A percentile compares a stretch with the other conserved stretches of the same genome.
These are phyloP conservation scores for Leistus spinibarbis DNA, from an alignment of 2,888 invertebrate species.

Conservation along the genomic window DNA sequence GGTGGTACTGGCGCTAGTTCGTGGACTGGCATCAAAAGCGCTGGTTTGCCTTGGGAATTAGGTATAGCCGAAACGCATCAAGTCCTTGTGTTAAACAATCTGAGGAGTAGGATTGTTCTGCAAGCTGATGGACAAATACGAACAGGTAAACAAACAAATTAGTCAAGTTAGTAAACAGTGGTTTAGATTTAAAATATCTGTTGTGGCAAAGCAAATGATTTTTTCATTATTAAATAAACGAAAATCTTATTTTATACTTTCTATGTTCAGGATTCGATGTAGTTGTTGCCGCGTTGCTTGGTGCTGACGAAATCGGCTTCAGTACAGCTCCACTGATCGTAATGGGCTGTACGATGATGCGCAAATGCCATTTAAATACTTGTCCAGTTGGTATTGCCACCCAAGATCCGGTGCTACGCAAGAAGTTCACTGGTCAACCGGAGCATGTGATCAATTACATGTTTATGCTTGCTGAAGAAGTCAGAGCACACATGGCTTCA, in stretches of 20 bases:
- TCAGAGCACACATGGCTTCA: slow-evolving; percentile 88
- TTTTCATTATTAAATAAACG: no score
- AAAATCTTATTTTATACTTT: no score
- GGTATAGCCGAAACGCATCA: slow-evolving; percentile 99
- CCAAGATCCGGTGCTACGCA: slow-evolving; percentile 92
- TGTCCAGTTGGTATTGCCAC: slow-evolving; percentile 99
- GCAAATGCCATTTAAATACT: slow-evolving; percentile 98
- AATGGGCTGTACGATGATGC: slow-evolving; percentile 99
- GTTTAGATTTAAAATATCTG: no score
- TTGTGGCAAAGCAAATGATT: no score
- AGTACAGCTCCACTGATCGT: slow-evolving; percentile 98
- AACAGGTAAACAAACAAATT: slow-evolving; percentile 63
- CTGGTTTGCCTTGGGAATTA: slow-evolving; percentile 98
- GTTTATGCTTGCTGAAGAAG: slow-evolving; percentile 97
- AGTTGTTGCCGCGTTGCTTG: slow-evolving; percentile 91
- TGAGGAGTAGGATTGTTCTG: slow-evolving; percentile 89
- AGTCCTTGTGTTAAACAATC: slow-evolving; percentile 90
- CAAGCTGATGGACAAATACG: slow-evolving; percentile 97
- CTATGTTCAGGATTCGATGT: slow-evolving; percentile 86
- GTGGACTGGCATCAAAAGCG: slow-evolving; percentile 98
- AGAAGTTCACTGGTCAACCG: slow-evolving; percentile 97
- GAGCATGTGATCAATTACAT: slow-evolving; percentile 97
- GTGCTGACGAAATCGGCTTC: slow-evolving; percentile 98
- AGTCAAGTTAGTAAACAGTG: not conserved
- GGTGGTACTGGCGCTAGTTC: slow-evolving; percentile 99